Evolutionary conservation across 64 coral and sea anemone species (phyloP).

Genomic region (Dendronephthya gigantea): DNA sequence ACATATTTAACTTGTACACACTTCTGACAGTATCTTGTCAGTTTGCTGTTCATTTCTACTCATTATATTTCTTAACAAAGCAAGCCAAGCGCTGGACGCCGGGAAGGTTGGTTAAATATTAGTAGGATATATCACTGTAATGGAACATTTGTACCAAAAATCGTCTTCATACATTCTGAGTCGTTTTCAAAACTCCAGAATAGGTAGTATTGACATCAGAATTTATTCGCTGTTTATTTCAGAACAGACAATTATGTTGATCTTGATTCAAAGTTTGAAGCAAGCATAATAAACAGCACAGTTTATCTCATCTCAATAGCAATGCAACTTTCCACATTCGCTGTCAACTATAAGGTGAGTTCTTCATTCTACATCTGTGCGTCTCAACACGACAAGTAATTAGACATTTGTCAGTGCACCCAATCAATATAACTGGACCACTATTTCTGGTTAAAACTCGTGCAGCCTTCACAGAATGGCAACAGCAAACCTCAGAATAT

Average conservation of each 20-base stretch:
- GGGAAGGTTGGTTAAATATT: slow-evolving; percentile 67
- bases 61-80: slow-evolving; percentile 55
- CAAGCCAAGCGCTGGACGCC: slow-evolving; percentile 79
- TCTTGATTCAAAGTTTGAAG: slow-evolving; percentile 83
- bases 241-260: slow-evolving; percentile 61
- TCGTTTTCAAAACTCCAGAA: not conserved
- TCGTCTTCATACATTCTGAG: not conserved
- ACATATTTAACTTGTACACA: slow-evolving; percentile 94
- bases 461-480: not conserved
- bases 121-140: too few relatives aligned
- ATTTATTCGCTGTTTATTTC: not conserved
- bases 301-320: slow-evolving; percentile 94
- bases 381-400: too few relatives aligned
- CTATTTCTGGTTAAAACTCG: too few relatives aligned
- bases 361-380: too few relatives aligned
- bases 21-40: slow-evolving; percentile 74
- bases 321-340: slow-evolving; percentile 95
- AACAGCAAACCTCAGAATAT: not conserved
- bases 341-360: slow-evolving; percentile 88
- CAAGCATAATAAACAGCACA: slow-evolving; percentile 90
- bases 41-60: slow-evolving; percentile 92
- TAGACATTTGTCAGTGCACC: too few relatives aligned
- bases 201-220: not conserved
- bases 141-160: not conserved
- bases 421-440: too few relatives aligned